These are phyloP conservation scores for Diaprepes abbreviatus DNA, from an alignment of 2,888 invertebrate genomes.

Conservation along the genomic window DNA sequence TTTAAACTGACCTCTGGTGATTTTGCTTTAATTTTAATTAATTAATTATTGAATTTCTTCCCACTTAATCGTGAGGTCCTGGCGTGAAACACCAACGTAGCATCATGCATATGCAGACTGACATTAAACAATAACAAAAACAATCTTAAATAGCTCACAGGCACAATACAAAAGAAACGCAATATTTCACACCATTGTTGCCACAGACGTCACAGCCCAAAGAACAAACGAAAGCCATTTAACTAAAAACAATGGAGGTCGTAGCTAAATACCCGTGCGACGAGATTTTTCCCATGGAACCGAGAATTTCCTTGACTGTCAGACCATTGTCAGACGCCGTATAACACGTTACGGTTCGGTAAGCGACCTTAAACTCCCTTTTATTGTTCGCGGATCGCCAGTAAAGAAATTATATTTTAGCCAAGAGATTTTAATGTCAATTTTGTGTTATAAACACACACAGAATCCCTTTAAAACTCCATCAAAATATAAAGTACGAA, in stretches of 20 bases:
- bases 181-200: constrained; percentile 34
- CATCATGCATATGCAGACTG: no score
- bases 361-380: background rate
- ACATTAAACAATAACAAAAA: no score
- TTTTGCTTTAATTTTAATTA: no score
- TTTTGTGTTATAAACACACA: no score
- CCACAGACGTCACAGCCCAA: constrained; percentile 33
- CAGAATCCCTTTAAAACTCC: no score
- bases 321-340: constrained; percentile 5
- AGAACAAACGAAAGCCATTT: constrained; percentile 33
- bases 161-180: background rate
- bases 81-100: no score
- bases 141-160: background rate
- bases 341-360: background rate
- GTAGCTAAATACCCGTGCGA: constrained; percentile 11
- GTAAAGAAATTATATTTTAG: no score
- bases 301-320: constrained; percentile 30
- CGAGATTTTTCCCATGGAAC: constrained; percentile 30
- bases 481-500: no score
- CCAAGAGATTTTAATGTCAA: no score
- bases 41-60: no score
- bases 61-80: no score
- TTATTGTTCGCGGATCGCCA: background rate
- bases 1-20: no score
- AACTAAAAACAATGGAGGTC: constrained; percentile 24